phyloP scores from a whole-genome alignment of 53 echinoderm and acorn worm genomes.

The Hippasteria phrygiana region DNA sequence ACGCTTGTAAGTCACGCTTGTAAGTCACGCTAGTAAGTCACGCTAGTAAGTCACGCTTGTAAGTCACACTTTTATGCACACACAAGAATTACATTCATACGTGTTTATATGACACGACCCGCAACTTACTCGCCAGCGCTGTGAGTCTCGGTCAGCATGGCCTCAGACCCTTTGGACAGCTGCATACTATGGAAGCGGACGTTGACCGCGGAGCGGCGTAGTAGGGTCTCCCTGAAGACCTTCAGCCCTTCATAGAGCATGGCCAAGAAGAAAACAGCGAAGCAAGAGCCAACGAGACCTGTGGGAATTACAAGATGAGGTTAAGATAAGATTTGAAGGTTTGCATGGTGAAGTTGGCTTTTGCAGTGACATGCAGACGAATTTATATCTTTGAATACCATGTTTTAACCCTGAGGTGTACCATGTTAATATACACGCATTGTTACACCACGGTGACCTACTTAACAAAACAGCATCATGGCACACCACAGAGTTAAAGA shows the following conservation, averaged over 20 bases:
- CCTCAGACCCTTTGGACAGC: conserved; percentile 81
- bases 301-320: neutral
- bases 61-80: too few relatives aligned
- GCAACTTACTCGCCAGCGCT: conserved; percentile 88
- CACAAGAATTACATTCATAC: too few relatives aligned
- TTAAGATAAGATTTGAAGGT: neutral
- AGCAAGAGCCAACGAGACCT: conserved; percentile 86
- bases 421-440: too few relatives aligned
- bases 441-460: too few relatives aligned
- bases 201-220: conserved; percentile 85
- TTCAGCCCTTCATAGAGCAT: conserved; percentile 96
- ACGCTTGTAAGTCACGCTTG: too few relatives aligned
- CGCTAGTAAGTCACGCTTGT: too few relatives aligned
- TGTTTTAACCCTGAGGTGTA: neutral
- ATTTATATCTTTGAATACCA: neutral
- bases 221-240: conserved; percentile 85
- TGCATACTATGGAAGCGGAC: conserved; percentile 94
- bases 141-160: conserved; percentile 90
- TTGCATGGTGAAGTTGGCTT: neutral
- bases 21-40: too few relatives aligned
- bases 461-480: too few relatives aligned
- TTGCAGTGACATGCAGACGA: neutral
- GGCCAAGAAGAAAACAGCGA: conserved; percentile 92
- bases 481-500: too few relatives aligned
- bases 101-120: neutral